phyloP scores from a whole-genome alignment of 2,888 invertebrate species.

The Exephanes ischioxanthus region DNA sequence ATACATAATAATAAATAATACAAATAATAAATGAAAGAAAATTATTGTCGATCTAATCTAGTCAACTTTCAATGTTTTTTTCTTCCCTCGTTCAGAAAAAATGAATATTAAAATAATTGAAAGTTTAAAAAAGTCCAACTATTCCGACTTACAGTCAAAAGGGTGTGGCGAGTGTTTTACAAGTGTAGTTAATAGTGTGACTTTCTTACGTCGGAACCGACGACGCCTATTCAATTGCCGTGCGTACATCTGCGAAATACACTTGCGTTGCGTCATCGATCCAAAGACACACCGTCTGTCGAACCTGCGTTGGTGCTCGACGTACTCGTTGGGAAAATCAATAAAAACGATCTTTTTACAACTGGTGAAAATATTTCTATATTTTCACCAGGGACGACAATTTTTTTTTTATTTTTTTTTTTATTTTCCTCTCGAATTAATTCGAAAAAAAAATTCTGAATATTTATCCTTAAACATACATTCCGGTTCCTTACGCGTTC shows the following conservation, averaged over 20 bases:
- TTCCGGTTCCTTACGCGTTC: neutral
- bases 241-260: neutral
- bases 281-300: slow-evolving; percentile 1
- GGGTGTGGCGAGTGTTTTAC: neutral
- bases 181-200: neutral
- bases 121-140: too few species aligned
- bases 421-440: neutral
- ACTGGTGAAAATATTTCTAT: too few species aligned
- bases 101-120: too few species aligned
- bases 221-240: slow-evolving; percentile 1
- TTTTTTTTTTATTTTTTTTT: neutral
- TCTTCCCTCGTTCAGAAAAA: too few species aligned
- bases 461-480: too few species aligned
- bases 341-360: neutral
- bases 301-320: neutral
- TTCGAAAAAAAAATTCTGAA: neutral
- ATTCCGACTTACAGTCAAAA: neutral
- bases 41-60: too few species aligned
- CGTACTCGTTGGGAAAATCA: neutral
- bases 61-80: too few species aligned
- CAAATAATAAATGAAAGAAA: too few species aligned
- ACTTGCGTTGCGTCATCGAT: slow-evolving; percentile 20
- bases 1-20: too few species aligned
- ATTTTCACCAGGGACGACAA: neutral
- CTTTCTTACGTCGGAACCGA: neutral